Evolutionary conservation across 2,113 vertebrate species (phyloP).

Genomic region (Beaufortia kweichowensis): DNA sequence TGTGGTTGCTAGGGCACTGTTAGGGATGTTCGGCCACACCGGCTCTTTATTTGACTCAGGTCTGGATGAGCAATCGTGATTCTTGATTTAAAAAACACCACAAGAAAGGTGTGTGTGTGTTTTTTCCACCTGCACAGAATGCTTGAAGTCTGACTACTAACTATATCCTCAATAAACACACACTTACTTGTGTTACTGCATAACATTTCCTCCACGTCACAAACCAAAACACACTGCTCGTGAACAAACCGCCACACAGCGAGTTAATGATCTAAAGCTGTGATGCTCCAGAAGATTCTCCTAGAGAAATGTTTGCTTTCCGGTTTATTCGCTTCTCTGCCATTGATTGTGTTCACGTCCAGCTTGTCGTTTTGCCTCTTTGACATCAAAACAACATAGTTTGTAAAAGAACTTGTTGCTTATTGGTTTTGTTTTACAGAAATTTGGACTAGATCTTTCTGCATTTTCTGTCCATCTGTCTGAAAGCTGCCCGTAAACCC

Average conservation of each 20-base stretch:
- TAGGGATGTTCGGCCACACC: too few species aligned
- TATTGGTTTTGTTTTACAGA: neutral
- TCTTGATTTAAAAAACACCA: too few species aligned
- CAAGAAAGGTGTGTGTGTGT: slow-evolving; percentile 24
- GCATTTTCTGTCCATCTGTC: slow-evolving; percentile 8
- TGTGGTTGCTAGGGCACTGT: neutral
- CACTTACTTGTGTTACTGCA: slow-evolving; percentile 12
- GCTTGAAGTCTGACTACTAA: slow-evolving; percentile 30
- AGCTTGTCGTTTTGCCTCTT: slow-evolving; percentile 15
- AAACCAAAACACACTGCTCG: slow-evolving; percentile 28
- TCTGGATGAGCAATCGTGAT: slow-evolving; percentile 16
- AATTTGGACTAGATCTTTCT: slow-evolving; percentile 21
- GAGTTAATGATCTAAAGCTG: slow-evolving; percentile 32
- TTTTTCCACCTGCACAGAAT: slow-evolving; percentile 31
- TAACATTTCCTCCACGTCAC: slow-evolving; percentile 32
- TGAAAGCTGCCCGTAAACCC: slow-evolving; percentile 34
- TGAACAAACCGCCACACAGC: slow-evolving; percentile 29
- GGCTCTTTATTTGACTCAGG: too few species aligned
- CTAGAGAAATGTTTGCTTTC: slow-evolving; percentile 22
- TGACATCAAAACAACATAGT: neutral
- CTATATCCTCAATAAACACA: slow-evolving; percentile 35
- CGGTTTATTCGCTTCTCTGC: slow-evolving; percentile 18
- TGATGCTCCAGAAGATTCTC: slow-evolving; percentile 8
- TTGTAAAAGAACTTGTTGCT: slow-evolving; percentile 4
- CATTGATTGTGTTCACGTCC: neutral